Percentiles rank a stretch among this genome's conserved stretches.
These are phyloP conservation scores for Apodemia zela DNA, from an alignment of 2,888 invertebrate genomes.

Conservation along the genomic window DNA sequence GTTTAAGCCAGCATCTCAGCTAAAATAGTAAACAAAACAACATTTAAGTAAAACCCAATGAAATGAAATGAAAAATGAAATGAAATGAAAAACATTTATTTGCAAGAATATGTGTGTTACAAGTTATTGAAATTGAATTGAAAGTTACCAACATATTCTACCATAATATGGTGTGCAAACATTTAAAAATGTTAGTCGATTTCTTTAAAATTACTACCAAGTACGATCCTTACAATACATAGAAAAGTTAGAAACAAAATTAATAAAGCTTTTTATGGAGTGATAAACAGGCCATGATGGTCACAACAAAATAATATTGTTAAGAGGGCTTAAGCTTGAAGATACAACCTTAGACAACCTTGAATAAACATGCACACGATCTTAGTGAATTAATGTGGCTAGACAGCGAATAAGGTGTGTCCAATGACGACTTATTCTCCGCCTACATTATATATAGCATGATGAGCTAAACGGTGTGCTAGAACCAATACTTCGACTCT, in stretches of 20 bases:
- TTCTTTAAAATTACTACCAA: too few species aligned
- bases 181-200: too few species aligned
- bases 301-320: background rate
- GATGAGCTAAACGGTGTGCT: conserved; percentile 32
- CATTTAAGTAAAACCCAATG: too few species aligned
- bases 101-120: too few species aligned
- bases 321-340: conserved; percentile 20
- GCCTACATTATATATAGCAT: conserved; percentile 39
- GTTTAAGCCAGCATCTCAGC: too few species aligned
- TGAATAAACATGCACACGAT: conserved; percentile 34
- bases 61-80: too few species aligned
- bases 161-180: too few species aligned
- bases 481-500: conserved; percentile 24
- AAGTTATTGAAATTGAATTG: too few species aligned
- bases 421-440: conserved; percentile 35
- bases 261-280: background rate
- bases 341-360: conserved; percentile 22
- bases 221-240: too few species aligned
- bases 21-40: too few species aligned
- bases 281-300: background rate
- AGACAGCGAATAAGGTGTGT: conserved; percentile 39
- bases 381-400: conserved; percentile 33
- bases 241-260: background rate
- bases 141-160: too few species aligned
- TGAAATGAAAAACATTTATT: too few species aligned